Base-by-base conservation (phyloP, 2,797 vertebrate species). In the Esox lucius region DNA sequence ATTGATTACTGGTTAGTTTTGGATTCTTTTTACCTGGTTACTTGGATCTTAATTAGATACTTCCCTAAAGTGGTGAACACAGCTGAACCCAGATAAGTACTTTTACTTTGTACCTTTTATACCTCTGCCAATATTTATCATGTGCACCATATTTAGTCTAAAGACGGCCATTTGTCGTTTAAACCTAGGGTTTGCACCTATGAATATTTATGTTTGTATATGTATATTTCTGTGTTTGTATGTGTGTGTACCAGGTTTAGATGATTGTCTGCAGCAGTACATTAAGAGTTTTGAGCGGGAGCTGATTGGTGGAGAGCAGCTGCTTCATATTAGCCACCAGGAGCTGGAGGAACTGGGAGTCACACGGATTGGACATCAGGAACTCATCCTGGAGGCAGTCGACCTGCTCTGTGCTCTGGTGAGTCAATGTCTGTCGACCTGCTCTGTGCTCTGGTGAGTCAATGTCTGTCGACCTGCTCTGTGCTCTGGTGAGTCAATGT, bases 201-300 rank as follows among this genome's bases (percentile, higher is more conserved):
- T 17, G 51, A 35, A n/a, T n/a, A n/a, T 35, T 35, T 35, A 5
- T 35, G 33, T 35, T 2, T 16, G 15, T 73, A 26, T 7, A 0
- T 82, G 64, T 71, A 42, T 70, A 12, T 75, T 35, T 75, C 51
- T 75, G 22, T 48, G 53, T 61, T 39, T 46, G 24, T 61, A 2
- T n/a, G n/a, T 39, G 5, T 64, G 17, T 70, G 35, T 31, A 64
- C 68, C 85, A 97, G 96, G 95, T 72, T 92, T 98, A 65, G 95
- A 97, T 39, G 95, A 96, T 80, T 97, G 95, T 90, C 94, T 98
- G 83, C 95, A 96, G 87, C 93, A 94, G 91, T 98, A 98, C 81
- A 95, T 96, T 80, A 96, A 96, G 88, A 96, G 95, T 80, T 97
- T 97, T 67, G 96, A 98, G 90, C 90, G 93, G 65, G 95, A 96